Evolutionary conservation across 2,113 vertebrate species (phyloP), one percentile per base, ranked within the genome.

Genomic region (Merops nubicus): DNA sequence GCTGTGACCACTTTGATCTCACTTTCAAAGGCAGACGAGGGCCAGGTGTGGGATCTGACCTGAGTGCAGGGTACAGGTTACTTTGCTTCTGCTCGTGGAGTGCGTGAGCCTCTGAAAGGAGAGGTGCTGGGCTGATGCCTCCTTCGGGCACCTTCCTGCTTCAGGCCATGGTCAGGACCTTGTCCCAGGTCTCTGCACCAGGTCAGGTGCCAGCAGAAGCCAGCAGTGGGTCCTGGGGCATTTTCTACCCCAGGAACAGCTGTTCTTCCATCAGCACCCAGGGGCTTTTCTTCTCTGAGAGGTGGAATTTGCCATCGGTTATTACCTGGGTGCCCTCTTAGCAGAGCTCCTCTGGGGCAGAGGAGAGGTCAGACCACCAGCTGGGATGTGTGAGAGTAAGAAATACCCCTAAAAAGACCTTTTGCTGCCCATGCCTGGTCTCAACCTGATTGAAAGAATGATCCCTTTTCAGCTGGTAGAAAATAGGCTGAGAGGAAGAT

Each of bases 21-120:
- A 0, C 42, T 78, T 63, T 36, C 14, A 31, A 42, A 84, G 64
- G 63, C 92, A n/a, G 56, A 34, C 2, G 21, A 31, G 77, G 69
- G 47, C 26, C 19, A 38, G 65, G 43, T 15, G 1, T 5, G 65
- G 18, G 18, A 11, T 42, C 23, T n/a, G 54, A 59, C 31, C 60
- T 11, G 48, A 4, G 13, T 0, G 11, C 0, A 26, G 60, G 59
- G 6, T 36, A 4, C 1, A 7, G 43, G n/a, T 56, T 83, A 42
- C 67, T 4, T 3, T 4, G 17, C 16, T 42, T 9, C n/a, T 69
- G 28, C 45, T 70, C n/a, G 43, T 4, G 3, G 36, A 16, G 63
- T 0, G 17, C 23, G 31, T 11, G 11, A 70, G 40, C 36, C 47
- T 42, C 64, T 4, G 9, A 23, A 33, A 22, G 8, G 54, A 69